phyloP scores from a whole-genome alignment of 2,113 vertebrate species.

The Polypterus bichir region DNA sequence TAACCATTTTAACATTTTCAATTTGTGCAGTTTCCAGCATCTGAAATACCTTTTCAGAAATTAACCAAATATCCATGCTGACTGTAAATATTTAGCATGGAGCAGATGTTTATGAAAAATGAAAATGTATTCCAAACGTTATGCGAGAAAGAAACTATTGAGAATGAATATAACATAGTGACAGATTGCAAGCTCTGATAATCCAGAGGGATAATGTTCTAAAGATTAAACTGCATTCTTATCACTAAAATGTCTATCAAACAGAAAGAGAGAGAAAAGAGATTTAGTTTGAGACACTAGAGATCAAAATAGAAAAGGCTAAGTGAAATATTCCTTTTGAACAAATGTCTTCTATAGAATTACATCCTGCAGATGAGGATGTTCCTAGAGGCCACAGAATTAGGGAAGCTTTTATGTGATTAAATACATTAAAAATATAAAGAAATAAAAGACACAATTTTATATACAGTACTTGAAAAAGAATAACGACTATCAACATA shows the following conservation, averaged over 20 bases:
- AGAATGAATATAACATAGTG: neutral
- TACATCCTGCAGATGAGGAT: conserved; percentile 2
- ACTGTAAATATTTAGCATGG: no score
- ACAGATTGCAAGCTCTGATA: conserved; percentile 1
- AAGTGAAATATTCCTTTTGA: neutral
- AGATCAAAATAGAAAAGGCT: conserved; percentile 8
- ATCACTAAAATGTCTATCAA: conserved; percentile 7
- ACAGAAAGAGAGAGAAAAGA: conserved; percentile 3
- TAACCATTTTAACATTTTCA: no score
- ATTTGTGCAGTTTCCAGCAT: no score
- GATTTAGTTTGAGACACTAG: conserved; percentile 7
- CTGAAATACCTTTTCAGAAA: no score
- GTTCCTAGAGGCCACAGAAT: conserved; percentile 16
- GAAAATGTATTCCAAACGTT: neutral
- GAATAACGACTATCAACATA: no score
- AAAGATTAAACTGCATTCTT: conserved; percentile 12
- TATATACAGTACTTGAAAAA: no score
- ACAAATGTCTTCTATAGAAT: neutral
- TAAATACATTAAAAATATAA: no score
- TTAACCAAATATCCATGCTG: no score
- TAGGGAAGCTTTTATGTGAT: no score
- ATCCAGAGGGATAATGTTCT: conserved; percentile 10
- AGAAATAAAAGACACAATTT: no score
- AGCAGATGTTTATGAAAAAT: no score
- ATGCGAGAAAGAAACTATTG: neutral